Evolutionary conservation across 2,888 invertebrate genomes (phyloP), one percentile per base, ranked within the genome.

Genomic region (Mechanitis messenoides): DNA sequence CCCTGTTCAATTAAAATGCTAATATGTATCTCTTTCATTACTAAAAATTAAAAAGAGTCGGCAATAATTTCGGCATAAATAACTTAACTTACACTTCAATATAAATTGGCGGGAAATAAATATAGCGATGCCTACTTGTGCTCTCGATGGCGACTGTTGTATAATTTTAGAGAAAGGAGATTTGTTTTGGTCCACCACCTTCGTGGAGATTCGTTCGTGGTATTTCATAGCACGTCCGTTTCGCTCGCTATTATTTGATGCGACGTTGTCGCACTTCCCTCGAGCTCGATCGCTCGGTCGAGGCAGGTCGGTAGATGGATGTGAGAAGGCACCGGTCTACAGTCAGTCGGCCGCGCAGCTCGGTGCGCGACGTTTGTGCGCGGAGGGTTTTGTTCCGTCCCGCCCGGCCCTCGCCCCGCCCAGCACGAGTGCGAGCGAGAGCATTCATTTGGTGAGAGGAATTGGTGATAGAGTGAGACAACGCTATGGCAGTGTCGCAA

Each of bases 261-360:
- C 87, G 85, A 73, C 82, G 89, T 89, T 90, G 90, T 87, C 90
- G 79, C 76, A 81, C 76, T 71, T 79, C 69, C 69, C 73, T 76
- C 76, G 70, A 73, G 71, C 71, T 72, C 72, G 85, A 84, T 83
- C 78, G 77, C 77, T 69, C 75, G 74, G 71, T 75, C 71, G 74
- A 72, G 73, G 72, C 72, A 69, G 72, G 71, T 76, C 72, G 74
- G 73, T 42, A 42, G 42, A 42, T 42, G 42, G 42, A 42, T 42
- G 74, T 73, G 74, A 60, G 69, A 64, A 57, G 70, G 77, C 69
- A 55, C 63, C 56, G 64, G 63, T 65, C 73, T 78, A 65, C 74
- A 85, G 87, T 89, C 90, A 88, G 90, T 89, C 88, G 81, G 87
- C 80, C 87, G 89, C 89, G 89, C 89, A 88, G 81, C 88, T 87